These are phyloP conservation scores for Sapayoa aenigma DNA, from an alignment of 2,113 vertebrate genomes.

Conservation along the genomic window DNA sequence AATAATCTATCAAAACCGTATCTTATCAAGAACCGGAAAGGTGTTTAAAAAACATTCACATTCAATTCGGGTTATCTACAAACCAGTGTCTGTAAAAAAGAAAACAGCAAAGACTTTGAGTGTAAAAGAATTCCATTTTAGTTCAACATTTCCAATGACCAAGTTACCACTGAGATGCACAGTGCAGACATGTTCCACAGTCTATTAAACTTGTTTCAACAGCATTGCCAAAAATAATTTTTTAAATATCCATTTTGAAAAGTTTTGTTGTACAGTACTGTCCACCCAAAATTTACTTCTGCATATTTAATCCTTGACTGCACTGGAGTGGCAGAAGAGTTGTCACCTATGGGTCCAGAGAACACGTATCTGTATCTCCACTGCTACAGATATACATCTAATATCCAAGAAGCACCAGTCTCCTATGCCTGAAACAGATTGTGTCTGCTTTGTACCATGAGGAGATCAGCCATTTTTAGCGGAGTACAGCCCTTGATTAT, in stretches of 20 bases:
- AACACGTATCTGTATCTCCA: not conserved
- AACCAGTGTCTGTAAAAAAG: slow-evolving; percentile 63
- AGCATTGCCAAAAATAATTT: not conserved
- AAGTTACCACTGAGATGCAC: not conserved
- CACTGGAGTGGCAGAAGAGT: not conserved
- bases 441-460: not conserved
- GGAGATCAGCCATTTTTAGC: not conserved
- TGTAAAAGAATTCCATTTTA: slow-evolving; percentile 9
- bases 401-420: slow-evolving; percentile 1
- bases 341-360: not conserved
- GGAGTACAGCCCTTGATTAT: slow-evolving; percentile 32
- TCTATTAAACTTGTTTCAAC: not conserved
- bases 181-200: slow-evolving; percentile 1
- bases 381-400: not conserved
- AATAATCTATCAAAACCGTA: slow-evolving; percentile 73
- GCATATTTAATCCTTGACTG: not conserved
- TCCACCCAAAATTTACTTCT: not conserved
- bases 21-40: slow-evolving; percentile 69
- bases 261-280: not conserved
- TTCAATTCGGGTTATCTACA: slow-evolving; percentile 64
- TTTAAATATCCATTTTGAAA: slow-evolving; percentile 10
- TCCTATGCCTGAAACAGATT: not conserved
- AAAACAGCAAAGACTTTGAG: slow-evolving; percentile 41
- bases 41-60: slow-evolving; percentile 74
- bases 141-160: not conserved